Evolutionary conservation across 2,888 invertebrate genomes (phyloP).

Genomic region (Ctena decussata): DNA sequence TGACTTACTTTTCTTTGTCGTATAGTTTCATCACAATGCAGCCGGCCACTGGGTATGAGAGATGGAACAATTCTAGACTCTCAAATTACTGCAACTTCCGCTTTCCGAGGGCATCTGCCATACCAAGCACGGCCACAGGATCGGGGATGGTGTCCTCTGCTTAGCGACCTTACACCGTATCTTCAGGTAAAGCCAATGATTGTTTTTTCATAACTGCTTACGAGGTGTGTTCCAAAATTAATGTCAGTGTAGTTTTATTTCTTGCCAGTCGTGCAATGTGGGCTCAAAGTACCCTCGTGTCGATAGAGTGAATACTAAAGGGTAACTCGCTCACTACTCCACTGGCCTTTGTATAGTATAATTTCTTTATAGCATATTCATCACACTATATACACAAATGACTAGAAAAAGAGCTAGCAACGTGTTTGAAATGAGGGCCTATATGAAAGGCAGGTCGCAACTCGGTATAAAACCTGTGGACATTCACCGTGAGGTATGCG

Average conservation of each 20-base stretch:
- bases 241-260: not conserved
- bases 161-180: too few species aligned
- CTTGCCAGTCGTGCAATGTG: not conserved
- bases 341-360: constrained; percentile 9
- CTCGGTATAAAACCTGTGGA: constrained; percentile 18
- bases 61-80: too few species aligned
- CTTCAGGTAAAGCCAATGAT: not conserved
- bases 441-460: constrained; percentile 2
- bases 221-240: too few species aligned
- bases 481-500: not conserved
- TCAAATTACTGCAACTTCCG: too few species aligned
- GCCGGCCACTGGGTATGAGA: too few species aligned
- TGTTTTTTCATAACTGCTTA: too few species aligned
- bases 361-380: constrained; percentile 9
- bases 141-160: too few species aligned
- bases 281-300: not conserved
- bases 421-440: constrained; percentile 7
- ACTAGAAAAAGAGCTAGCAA: constrained; percentile 1
- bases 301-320: not conserved
- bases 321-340: not conserved
- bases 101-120: too few species aligned
- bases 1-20: too few species aligned
- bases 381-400: constrained; percentile 11
- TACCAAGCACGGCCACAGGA: too few species aligned
- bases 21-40: too few species aligned